A percentile compares a stretch with the other conserved stretches of the same genome.
Conservation (phyloP, 2,888 invertebrate genomes). For the Stenichneumon culpator region DNA sequence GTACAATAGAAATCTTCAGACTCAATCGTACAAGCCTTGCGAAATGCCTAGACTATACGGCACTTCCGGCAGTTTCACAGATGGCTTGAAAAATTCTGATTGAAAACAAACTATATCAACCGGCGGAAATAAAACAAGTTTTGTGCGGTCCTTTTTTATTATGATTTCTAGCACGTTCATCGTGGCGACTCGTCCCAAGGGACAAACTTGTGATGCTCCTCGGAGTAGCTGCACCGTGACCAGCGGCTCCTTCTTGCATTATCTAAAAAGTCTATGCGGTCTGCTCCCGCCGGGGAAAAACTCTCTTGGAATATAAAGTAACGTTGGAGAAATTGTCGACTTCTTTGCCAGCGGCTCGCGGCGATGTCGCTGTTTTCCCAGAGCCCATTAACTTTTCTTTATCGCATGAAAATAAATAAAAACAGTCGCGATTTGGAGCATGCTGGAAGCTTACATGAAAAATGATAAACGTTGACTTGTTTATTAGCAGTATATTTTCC, state of each 20-base stretch:
- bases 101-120: neutral
- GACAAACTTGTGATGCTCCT: slow-evolving; percentile 52
- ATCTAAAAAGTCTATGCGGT: slow-evolving; percentile 43
- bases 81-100: neutral
- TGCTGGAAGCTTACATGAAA: neutral
- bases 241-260: slow-evolving; percentile 37
- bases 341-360: slow-evolving; percentile 22
- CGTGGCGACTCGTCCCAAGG: slow-evolving; percentile 40
- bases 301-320: slow-evolving; percentile 59
- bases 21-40: too few species aligned
- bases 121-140: neutral
- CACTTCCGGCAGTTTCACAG: neutral
- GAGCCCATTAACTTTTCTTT: slow-evolving; percentile 24
- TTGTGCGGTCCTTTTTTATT: slow-evolving; percentile 1
- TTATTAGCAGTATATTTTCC: neutral
- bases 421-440: neutral
- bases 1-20: too few species aligned
- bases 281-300: slow-evolving; percentile 40
- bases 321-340: slow-evolving; percentile 40
- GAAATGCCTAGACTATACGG: too few species aligned
- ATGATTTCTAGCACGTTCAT: slow-evolving; percentile 48
- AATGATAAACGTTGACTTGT: neutral
- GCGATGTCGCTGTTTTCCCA: slow-evolving; percentile 16
- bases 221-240: slow-evolving; percentile 15
- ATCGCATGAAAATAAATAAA: slow-evolving; percentile 12